Conservation (phyloP, 2,888 invertebrate species). For the Conomelus anceps region DNA sequence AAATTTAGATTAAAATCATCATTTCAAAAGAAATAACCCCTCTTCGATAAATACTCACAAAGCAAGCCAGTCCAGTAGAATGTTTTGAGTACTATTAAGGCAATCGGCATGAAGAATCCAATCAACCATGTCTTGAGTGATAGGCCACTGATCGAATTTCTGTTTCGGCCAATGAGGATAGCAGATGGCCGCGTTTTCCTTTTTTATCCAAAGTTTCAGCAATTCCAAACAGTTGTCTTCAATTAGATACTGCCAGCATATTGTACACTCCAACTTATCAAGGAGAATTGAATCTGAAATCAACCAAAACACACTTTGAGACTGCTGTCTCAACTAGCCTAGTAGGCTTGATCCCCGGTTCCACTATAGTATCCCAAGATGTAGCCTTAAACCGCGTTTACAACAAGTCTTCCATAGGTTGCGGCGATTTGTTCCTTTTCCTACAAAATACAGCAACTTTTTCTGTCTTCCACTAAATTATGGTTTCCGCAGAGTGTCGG, state of each 20-base stretch:
- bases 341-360: too few species aligned
- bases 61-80: constrained; percentile 46
- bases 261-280: constrained; percentile 47
- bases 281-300: constrained; percentile 50
- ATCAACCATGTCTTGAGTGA: constrained; percentile 54
- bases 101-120: constrained; percentile 46
- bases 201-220: constrained; percentile 52
- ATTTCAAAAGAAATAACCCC: too few species aligned
- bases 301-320: too few species aligned
- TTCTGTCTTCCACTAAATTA: too few species aligned
- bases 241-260: constrained; percentile 57
- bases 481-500: too few species aligned
- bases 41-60: constrained; percentile 17
- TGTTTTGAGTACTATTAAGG: constrained; percentile 48
- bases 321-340: too few species aligned
- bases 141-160: constrained; percentile 50
- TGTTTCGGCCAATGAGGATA: constrained; percentile 45
- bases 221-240: constrained; percentile 53
- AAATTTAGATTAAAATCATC: too few species aligned
- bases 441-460: too few species aligned
- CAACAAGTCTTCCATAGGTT: too few species aligned
- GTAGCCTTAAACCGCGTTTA: too few species aligned
- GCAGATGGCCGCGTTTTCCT: constrained; percentile 8
- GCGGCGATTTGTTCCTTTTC: too few species aligned
- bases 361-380: too few species aligned